phyloP scores from a whole-genome alignment of 2,113 vertebrate genomes.

The Callipepla californica region DNA sequence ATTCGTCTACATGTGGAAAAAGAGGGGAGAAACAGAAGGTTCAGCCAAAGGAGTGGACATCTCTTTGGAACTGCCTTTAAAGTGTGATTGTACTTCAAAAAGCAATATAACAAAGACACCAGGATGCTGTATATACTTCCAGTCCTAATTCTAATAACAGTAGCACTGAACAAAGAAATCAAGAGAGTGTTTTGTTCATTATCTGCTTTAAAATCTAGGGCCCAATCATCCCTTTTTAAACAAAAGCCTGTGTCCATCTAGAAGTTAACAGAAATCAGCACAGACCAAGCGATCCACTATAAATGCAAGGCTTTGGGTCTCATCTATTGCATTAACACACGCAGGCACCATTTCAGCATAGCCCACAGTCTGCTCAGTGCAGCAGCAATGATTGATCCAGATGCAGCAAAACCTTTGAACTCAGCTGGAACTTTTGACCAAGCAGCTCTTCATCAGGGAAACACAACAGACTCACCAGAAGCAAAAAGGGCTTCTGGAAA shows the following conservation, averaged over 20 bases:
- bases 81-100: neutral
- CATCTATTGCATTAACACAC: neutral
- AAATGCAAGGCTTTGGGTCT: neutral
- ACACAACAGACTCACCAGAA: neutral
- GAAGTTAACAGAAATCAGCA: neutral
- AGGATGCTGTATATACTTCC: neutral
- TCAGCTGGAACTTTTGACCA: neutral
- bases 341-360: neutral
- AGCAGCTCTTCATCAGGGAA: neutral
- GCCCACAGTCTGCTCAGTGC: neutral
- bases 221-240: neutral
- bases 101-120: neutral
- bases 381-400: conserved; percentile 8
- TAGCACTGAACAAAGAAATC: neutral
- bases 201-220: neutral
- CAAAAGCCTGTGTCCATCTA: neutral
- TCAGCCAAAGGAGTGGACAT: neutral
- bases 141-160: neutral
- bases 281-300: neutral
- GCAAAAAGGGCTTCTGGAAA: neutral
- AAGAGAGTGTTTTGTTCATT: neutral
- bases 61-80: neutral
- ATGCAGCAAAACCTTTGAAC: conserved; percentile 17
- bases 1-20: neutral
- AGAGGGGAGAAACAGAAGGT: neutral